These are phyloP conservation scores for Anguilla marmorata DNA, from an alignment of 2,797 vertebrate species.

Conservation along the genomic window DNA sequence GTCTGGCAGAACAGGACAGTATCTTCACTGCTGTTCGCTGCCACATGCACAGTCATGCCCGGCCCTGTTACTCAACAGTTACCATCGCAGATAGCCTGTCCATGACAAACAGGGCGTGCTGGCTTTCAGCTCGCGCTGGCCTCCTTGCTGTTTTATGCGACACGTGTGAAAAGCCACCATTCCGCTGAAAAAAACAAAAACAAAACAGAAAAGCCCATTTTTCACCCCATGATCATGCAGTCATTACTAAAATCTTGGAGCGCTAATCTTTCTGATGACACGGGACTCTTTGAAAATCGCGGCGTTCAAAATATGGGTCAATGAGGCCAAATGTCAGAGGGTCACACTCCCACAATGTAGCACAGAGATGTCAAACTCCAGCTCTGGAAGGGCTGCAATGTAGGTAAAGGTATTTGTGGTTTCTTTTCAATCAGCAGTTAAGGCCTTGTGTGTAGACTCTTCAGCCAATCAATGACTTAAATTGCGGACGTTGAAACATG, in stretches of 20 bases:
- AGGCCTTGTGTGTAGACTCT: background rate
- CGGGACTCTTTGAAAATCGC: background rate
- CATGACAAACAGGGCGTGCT: background rate
- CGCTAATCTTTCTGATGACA: background rate
- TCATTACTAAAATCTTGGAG: background rate
- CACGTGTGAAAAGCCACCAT: background rate
- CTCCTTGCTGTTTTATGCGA: background rate
- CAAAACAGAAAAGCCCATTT: background rate
- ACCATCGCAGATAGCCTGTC: background rate
- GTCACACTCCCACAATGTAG: background rate
- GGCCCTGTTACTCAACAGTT: constrained; percentile 4
- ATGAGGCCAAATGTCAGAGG: background rate
- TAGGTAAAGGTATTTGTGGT: background rate
- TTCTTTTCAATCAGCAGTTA: background rate
- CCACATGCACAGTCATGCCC: constrained; percentile 22
- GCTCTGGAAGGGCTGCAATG: background rate
- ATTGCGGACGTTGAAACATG: background rate
- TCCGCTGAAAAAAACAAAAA: background rate
- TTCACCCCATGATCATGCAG: background rate
- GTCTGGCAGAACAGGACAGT: background rate
- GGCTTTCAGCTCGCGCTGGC: background rate
- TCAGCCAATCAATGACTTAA: background rate
- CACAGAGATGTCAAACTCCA: background rate
- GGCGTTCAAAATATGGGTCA: background rate
- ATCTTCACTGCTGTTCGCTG: background rate